Conservation (phyloP, 1,140 invertebrate species). For the Hydropsyche tenuis region DNA sequence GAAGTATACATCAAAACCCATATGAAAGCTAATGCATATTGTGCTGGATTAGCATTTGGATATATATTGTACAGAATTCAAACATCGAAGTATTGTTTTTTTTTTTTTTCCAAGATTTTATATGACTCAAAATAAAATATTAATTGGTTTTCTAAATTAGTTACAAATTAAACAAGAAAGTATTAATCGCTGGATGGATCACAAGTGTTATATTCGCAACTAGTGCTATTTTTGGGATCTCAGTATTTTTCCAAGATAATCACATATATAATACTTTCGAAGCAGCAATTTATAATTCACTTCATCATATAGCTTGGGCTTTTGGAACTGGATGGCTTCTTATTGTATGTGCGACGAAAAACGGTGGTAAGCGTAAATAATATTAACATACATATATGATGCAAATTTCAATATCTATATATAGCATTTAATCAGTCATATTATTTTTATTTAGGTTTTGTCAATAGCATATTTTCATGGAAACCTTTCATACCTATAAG, state of each 20-base stretch:
- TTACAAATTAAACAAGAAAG: constrained; percentile 59
- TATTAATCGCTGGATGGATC: constrained; percentile 64
- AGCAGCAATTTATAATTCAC: constrained; percentile 69
- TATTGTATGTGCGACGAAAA: constrained; percentile 73
- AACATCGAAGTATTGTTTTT: constrained; percentile 49
- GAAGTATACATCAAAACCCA: constrained; percentile 74
- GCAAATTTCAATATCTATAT: not conserved
- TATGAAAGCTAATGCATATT: constrained; percentile 72
- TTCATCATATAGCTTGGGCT: constrained; percentile 72
- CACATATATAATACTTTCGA: constrained; percentile 66
- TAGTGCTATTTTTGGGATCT: constrained; percentile 67
- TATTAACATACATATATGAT: too few species aligned
- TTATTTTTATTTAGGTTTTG: constrained; percentile 58
- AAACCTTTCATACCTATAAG: constrained; percentile 69
- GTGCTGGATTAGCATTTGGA: constrained; percentile 69
- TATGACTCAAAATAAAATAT: not conserved
- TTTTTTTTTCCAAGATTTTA: not conserved
- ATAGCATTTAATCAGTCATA: constrained; percentile 15
- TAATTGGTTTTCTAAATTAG: constrained; percentile 54
- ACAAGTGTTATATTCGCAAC: constrained; percentile 63
- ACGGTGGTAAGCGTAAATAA: constrained; percentile 72
- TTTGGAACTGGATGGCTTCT: constrained; percentile 73
- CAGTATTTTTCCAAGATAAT: constrained; percentile 67
- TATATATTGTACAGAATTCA: constrained; percentile 70
- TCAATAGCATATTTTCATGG: constrained; percentile 70